A percentile compares a stretch with the other conserved stretches of the same genome.
Conservation (phyloP, 2,113 vertebrate species). For the Etheostoma cragini region DNA sequence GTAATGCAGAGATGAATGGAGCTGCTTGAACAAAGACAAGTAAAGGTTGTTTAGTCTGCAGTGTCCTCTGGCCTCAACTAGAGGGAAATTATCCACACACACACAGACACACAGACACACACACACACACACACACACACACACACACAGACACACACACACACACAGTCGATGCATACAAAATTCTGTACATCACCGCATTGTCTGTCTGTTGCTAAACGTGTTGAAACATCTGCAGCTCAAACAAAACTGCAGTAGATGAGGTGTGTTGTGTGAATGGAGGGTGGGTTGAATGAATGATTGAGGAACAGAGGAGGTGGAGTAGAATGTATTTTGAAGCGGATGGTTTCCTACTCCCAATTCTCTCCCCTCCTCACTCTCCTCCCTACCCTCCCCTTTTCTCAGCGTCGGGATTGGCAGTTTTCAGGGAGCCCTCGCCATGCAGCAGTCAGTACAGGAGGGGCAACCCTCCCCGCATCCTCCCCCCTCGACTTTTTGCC, state of each 20-base stretch:
- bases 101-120: constrained; percentile 1
- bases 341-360: constrained; percentile 23
- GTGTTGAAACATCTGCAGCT: constrained; percentile 38
- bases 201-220: background rate
- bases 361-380: background rate
- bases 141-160: background rate
- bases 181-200: background rate
- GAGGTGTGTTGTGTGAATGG: constrained; percentile 47
- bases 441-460: constrained; percentile 76
- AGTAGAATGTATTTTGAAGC: constrained; percentile 21
- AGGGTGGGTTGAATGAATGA: constrained; percentile 40
- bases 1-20: constrained; percentile 12
- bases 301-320: constrained; percentile 47
- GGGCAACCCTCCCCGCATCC: constrained; percentile 71
- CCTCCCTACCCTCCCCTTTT: constrained; percentile 31
- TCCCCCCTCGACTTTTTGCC: constrained; percentile 59
- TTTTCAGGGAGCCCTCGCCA: constrained; percentile 71
- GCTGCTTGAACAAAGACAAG: constrained; percentile 33
- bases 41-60: constrained; percentile 57
- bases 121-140: background rate
- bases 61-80: constrained; percentile 47
- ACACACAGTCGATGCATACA: background rate
- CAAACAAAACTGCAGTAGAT: constrained; percentile 16
- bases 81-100: background rate
- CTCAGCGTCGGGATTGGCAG: constrained; percentile 62